phyloP scores from a whole-genome alignment of 2,888 invertebrate genomes.

The Pediacus dermestoides region DNA sequence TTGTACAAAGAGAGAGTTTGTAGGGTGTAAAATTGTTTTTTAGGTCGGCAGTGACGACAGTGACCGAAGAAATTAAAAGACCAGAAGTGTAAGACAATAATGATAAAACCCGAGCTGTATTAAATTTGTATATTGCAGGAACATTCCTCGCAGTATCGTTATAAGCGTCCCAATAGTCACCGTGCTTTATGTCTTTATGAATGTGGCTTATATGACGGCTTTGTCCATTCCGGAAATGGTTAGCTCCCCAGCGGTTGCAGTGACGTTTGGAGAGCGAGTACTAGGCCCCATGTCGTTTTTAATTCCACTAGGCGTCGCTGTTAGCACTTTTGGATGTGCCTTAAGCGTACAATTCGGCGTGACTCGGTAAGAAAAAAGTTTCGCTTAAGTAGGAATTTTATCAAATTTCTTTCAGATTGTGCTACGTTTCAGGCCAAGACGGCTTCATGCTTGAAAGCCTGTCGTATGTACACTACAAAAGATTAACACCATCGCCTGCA shows the following conservation, averaged over 20 bases:
- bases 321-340: constrained; percentile 76
- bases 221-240: constrained; percentile 70
- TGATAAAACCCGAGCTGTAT: constrained; percentile 7
- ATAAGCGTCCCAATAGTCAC: constrained; percentile 82
- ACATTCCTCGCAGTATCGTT: constrained; percentile 74
- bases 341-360: constrained; percentile 75
- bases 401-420: constrained; percentile 56
- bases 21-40: constrained; percentile 15
- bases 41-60: constrained; percentile 67
- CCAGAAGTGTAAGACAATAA: constrained; percentile 58
- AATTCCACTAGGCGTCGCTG: constrained; percentile 72
- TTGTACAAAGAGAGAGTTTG: not conserved
- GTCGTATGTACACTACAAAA: constrained; percentile 71
- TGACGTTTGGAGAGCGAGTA: constrained; percentile 65
- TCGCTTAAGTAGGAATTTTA: constrained; percentile 2
- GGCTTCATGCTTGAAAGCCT: constrained; percentile 77
- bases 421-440: constrained; percentile 76
- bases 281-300: constrained; percentile 64
- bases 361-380: constrained; percentile 53
- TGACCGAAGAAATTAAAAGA: constrained; percentile 72
- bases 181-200: constrained; percentile 75
- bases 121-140: constrained; percentile 53
- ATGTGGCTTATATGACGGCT: constrained; percentile 82
- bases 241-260: constrained; percentile 73
- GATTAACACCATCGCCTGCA: constrained; percentile 76